Base-by-base conservation (phyloP, 2,113 vertebrate species). In the Sylvilagus bachmani region DNA sequence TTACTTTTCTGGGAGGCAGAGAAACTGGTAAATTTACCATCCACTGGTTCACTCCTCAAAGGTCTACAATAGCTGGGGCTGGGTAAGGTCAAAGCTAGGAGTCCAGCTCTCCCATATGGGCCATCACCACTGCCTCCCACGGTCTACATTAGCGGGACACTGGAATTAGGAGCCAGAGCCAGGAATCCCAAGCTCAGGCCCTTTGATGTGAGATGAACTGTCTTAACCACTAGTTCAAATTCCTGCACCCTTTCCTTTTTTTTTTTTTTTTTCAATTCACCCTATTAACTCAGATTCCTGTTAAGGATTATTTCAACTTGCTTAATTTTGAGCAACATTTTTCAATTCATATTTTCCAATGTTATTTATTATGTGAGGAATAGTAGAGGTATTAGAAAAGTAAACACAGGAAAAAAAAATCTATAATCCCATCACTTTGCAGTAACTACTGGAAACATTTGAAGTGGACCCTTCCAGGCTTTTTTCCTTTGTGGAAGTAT, bases 401-500 rank as follows among this genome's bases (percentile, higher is more conserved):
- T n/a, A 97, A 78, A 93, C 87, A 67, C 67, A 67, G 70, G 24
- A 61, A 58, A 86, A 19, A 19, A 7, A 58, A n/a, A 79, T 11
- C 3, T 53, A 77, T 27, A 81, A 91, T 89, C 36, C 31, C 25
- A 91, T 31, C 29, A 79, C 3, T 61, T 82, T 88, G 24, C 10
- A 89, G 9, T 73, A 93, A 93, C 31, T 86, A 82, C 58, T 79
- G 55, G 51, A 86, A 91, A 93, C 36, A 86, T 91, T 90, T 93
- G 33, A 25, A 61, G 19, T 44, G 83, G 71, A 90, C 33, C 8
- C 33, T 94, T 86, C 61, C 8, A 69, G 82, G 61, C 10, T 61
- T 96, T 58, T 74, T 78, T 86, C 61, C 49, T 95, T 96, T 85
- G 22, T 91, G 69, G 22, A 71, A 93, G 88, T 91, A 24, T 71